phyloP scores from a whole-genome alignment of 2,888 invertebrate species.

The Sycophila texana region DNA sequence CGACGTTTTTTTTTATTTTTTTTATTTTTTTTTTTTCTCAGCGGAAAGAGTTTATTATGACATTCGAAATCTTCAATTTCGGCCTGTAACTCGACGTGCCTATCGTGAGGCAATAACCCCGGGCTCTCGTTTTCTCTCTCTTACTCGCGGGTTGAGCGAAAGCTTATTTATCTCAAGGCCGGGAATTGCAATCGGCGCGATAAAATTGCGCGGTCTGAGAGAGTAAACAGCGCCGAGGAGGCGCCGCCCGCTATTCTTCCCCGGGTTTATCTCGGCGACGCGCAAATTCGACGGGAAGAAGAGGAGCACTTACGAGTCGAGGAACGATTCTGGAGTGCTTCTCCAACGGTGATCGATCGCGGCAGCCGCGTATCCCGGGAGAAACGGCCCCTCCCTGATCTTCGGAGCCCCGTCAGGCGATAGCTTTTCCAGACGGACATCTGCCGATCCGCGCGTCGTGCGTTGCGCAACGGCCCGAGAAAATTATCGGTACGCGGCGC shows the following conservation, averaged over 20 bases:
- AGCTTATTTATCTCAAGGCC: slow-evolving; percentile 51
- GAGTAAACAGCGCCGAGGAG: too few species aligned
- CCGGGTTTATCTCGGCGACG: neutral
- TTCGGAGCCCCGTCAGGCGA: neutral
- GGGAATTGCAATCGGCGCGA: slow-evolving; percentile 7
- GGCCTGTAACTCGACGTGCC: neutral
- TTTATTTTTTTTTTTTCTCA: neutral
- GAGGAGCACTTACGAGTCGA: slow-evolving; percentile 33
- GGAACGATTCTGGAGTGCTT: slow-evolving; percentile 28
- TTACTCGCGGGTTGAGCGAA: slow-evolving; percentile 11
- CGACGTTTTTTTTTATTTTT: slow-evolving; percentile 39
- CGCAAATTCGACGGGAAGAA: neutral
- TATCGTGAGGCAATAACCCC: slow-evolving; percentile 35
- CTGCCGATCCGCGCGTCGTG: neutral
- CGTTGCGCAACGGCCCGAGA: slow-evolving; percentile 2
- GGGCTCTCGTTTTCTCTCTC: neutral
- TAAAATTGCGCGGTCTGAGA: too few species aligned
- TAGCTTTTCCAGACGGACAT: slow-evolving; percentile 20
- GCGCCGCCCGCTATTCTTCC: neutral
- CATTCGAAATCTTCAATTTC: slow-evolving; percentile 37
- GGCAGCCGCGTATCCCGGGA: neutral
- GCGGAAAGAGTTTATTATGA: slow-evolving; percentile 9
- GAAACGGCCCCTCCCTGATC: neutral
- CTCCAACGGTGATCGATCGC: too few species aligned
- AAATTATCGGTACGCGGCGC: neutral